A percentile compares a stretch with the other conserved stretches of the same genome.
Evolutionary conservation across 1,140 invertebrate genomes (phyloP).

Genomic region (Plutomurus gul): DNA sequence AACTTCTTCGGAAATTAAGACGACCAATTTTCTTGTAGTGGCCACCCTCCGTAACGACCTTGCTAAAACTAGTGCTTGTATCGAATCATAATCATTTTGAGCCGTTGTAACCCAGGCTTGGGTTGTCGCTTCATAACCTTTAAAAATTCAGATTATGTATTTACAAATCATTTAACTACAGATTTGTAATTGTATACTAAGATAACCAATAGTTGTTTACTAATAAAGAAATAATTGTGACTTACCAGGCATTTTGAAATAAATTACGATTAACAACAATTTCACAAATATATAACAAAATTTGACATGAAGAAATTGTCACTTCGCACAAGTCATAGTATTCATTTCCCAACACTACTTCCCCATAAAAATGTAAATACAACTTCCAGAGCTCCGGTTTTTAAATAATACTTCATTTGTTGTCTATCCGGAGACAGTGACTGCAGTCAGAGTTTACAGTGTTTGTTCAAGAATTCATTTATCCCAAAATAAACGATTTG

Average conservation of each 20-base stretch:
- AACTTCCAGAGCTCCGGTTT: no score
- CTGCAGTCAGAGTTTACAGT: no score
- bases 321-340: no score
- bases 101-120: background rate
- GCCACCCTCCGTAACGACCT: background rate
- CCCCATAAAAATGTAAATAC: no score
- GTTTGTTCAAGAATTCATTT: no score
- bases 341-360: no score
- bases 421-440: no score
- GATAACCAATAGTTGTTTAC: background rate
- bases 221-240: background rate
- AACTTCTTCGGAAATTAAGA: background rate
- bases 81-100: background rate
- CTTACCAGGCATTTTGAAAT: background rate
- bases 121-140: background rate
- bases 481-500: no score
- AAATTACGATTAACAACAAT: background rate
- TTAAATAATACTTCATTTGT: no score
- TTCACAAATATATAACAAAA: background rate
- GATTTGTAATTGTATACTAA: background rate
- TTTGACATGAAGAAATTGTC: background rate
- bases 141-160: background rate
- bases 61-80: background rate
- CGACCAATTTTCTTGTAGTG: background rate
- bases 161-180: background rate